A percentile compares a stretch with the other conserved stretches of the same genome.
Evolutionary conservation across 2,113 vertebrate species (phyloP).

Genomic region (Ancistrus triradiatus): DNA sequence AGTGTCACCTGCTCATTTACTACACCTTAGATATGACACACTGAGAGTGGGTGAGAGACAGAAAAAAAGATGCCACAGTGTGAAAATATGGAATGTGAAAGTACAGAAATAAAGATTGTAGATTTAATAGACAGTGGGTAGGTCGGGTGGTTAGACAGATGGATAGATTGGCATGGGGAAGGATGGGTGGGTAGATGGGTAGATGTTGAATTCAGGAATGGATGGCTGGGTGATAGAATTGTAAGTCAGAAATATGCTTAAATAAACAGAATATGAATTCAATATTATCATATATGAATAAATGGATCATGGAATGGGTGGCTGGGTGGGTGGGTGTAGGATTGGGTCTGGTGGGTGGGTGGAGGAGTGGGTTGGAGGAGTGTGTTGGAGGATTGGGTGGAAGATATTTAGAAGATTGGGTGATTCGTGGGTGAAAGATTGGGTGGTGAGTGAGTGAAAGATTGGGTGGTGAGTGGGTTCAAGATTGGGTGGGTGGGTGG

Average conservation of each 20-base stretch:
- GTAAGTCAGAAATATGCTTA: no score
- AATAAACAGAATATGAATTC: no score
- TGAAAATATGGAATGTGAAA: no score
- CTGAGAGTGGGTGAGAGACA: not conserved
- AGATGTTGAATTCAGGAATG: not conserved
- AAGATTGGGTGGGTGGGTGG: no score
- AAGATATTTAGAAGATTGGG: not conserved
- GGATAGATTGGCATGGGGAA: slow-evolving; percentile 1
- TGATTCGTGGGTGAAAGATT: no score
- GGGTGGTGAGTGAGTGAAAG: no score
- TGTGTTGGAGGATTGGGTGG: no score
- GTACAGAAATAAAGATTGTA: not conserved
- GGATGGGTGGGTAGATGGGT: not conserved
- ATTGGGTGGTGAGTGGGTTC: no score
- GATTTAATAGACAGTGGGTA: not conserved
- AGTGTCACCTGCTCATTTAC: not conserved
- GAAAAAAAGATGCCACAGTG: not conserved
- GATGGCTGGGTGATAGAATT: not conserved
- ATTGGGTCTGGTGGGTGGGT: not conserved
- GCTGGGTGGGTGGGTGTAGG: not conserved
- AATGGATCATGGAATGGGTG: not conserved
- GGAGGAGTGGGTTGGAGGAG: not conserved
- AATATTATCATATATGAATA: not conserved
- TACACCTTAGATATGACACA: slow-evolving; percentile 5
- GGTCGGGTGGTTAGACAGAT: not conserved